Evolutionary conservation across 92 coral and sea anemone species (phyloP), one percentile per base, ranked within the genome.

Genomic region (Porites rus): DNA sequence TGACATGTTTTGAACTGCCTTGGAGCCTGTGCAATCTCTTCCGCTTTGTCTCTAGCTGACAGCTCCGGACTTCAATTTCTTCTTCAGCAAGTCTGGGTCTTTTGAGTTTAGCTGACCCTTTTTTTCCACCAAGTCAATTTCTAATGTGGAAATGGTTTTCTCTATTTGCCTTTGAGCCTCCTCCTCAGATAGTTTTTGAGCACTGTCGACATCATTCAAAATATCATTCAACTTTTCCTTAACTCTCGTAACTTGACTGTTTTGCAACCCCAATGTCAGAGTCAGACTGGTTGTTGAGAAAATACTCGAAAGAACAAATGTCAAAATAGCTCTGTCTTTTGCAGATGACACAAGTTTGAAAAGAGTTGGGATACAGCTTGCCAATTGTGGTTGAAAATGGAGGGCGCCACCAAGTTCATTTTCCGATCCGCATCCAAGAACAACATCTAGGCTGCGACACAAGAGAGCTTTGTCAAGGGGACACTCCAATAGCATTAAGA

Each of bases 371-470:
- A 78, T 51, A 28, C 20, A 22, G 69, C 79, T 63, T 51, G 71
- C 69, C 4, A 67, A 16, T 50, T 20, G 6, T 8, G 7, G 24
- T 22, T 22, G 24, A 22, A 22, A 1, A 1, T 69, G 43, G 7
- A 9, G 24, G 18, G 14, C 3, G 10, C 14, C 64, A 60, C 13
- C 64, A 3, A 10, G 10, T 14, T 10, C 64, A 3, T 10, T 14
- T 60, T 60, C 18, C 14, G 4, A 7, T 3, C 17, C 10, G 14
- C 17, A 4, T 4, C 28, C 17, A 56, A 78, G 69, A 8, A 54
- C 72, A 61, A 61, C 14, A n/a, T 79, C 72, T 20, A 79, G 12
- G 59, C 84, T 63, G 28, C 19, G 84, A 61, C 84, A 79, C 56
- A 79, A 61, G 1, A 74, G 10, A 10, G 72, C 28, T 13, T 81